phyloP scores from a whole-genome alignment of 2,888 invertebrate genomes.

The Dyspetes luteomarginatus region DNA sequence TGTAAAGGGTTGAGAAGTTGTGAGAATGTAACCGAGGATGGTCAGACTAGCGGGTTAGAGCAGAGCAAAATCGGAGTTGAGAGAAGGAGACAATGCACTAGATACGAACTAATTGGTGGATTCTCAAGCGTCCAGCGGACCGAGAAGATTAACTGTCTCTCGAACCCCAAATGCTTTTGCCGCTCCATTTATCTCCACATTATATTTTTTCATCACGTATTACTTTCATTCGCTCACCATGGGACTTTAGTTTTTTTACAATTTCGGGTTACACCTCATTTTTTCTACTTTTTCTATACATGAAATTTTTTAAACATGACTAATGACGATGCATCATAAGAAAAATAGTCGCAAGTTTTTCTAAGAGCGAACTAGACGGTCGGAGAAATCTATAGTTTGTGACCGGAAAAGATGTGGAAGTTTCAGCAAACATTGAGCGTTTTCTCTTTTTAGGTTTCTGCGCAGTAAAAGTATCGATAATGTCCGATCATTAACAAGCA shows the following conservation, averaged over 20 bases:
- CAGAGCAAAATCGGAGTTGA: slow-evolving; percentile 39
- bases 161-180: slow-evolving; percentile 57
- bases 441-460: slow-evolving; percentile 23
- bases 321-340: too few species aligned
- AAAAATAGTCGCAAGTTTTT: too few species aligned
- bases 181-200: slow-evolving; percentile 39
- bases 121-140: slow-evolving; percentile 80
- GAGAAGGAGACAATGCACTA: slow-evolving; percentile 76
- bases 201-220: not conserved
- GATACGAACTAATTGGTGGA: slow-evolving; percentile 81
- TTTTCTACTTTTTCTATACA: not conserved
- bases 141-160: slow-evolving; percentile 78
- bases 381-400: too few species aligned
- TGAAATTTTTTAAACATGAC: too few species aligned
- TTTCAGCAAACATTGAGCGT: slow-evolving; percentile 23
- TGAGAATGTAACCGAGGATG: slow-evolving; percentile 30
- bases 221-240: not conserved
- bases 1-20: slow-evolving; percentile 22
- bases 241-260: slow-evolving; percentile 44
- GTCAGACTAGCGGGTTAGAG: slow-evolving; percentile 3
- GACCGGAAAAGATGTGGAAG: slow-evolving; percentile 17
- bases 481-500: slow-evolving; percentile 71
- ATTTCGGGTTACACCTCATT: slow-evolving; percentile 19
- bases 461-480: slow-evolving; percentile 68
- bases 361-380: too few species aligned